phyloP scores from a whole-genome alignment of 2,888 invertebrate species.

The Phortica magna region DNA sequence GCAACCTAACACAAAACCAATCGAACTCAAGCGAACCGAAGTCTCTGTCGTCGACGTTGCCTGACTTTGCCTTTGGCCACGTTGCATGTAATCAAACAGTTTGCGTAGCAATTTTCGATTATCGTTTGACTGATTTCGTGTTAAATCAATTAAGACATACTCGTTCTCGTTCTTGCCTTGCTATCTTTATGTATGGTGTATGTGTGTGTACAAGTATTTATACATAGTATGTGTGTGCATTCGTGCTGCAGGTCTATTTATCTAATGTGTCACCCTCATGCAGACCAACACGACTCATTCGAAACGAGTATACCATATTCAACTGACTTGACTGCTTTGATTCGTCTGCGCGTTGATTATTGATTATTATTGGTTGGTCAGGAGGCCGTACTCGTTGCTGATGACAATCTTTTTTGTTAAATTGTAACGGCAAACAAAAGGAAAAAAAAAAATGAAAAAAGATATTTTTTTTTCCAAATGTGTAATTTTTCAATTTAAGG shows the following conservation, averaged over 20 bases:
- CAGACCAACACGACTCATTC: neutral
- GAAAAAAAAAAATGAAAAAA: neutral
- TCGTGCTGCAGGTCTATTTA: constrained; percentile 27
- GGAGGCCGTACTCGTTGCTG: neutral
- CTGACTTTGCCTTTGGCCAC: constrained; percentile 39
- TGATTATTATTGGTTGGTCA: neutral
- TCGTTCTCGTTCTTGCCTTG: constrained; percentile 38
- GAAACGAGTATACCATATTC: neutral
- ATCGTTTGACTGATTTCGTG: constrained; percentile 72
- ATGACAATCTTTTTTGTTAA: neutral
- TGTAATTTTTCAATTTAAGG: constrained; percentile 28
- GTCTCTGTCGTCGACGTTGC: neutral
- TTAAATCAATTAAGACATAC: constrained; percentile 70
- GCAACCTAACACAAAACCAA: neutral
- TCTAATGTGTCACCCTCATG: constrained; percentile 13
- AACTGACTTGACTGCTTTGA: constrained; percentile 13
- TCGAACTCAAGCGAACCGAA: neutral
- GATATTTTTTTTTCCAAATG: neutral
- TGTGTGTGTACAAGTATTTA: constrained; percentile 8
- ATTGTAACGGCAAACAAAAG: neutral
- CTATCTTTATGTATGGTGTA: neutral
- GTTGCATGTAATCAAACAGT: constrained; percentile 72
- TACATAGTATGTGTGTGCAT: constrained; percentile 1
- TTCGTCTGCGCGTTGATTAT: neutral
- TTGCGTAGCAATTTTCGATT: constrained; percentile 72